phyloP scores from a whole-genome alignment of 2,888 invertebrate species.

The Xanthorhoe spadicearia region DNA sequence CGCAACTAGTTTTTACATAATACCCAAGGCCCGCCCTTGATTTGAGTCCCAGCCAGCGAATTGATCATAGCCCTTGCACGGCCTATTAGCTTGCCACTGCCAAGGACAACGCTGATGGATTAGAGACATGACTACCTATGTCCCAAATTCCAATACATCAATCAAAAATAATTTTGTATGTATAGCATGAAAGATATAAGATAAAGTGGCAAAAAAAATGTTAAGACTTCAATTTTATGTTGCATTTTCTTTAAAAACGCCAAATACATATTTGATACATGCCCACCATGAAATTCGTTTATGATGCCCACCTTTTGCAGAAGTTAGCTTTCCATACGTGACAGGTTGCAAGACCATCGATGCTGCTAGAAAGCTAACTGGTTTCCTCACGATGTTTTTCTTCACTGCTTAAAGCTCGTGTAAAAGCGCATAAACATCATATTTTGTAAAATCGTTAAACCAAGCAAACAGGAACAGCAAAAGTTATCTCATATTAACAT shows the following conservation, averaged over 20 bases:
- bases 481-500: slow-evolving; percentile 19
- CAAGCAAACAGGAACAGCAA: slow-evolving; percentile 6
- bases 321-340: too few relatives aligned
- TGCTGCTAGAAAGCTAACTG: too few relatives aligned
- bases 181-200: too few relatives aligned
- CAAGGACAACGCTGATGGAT: slow-evolving; percentile 68
- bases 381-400: too few relatives aligned
- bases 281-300: too few relatives aligned
- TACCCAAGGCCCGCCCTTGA: slow-evolving; percentile 2
- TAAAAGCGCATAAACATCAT: not conserved
- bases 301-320: too few relatives aligned
- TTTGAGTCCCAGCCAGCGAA: slow-evolving; percentile 47
- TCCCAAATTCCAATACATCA: slow-evolving; percentile 47
- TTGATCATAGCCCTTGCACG: slow-evolving; percentile 50
- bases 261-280: too few relatives aligned
- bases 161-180: slow-evolving; percentile 52
- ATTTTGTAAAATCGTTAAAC: not conserved
- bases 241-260: too few relatives aligned
- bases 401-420: not conserved
- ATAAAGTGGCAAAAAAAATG: too few relatives aligned
- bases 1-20: too few relatives aligned
- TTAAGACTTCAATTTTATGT: too few relatives aligned
- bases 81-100: slow-evolving; percentile 65
- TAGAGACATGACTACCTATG: slow-evolving; percentile 62
- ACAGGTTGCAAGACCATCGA: too few relatives aligned